A percentile compares a stretch with the other conserved stretches of the same genome.
phyloP scores from a whole-genome alignment of 2,113 vertebrate genomes.

The Upupa epops region DNA sequence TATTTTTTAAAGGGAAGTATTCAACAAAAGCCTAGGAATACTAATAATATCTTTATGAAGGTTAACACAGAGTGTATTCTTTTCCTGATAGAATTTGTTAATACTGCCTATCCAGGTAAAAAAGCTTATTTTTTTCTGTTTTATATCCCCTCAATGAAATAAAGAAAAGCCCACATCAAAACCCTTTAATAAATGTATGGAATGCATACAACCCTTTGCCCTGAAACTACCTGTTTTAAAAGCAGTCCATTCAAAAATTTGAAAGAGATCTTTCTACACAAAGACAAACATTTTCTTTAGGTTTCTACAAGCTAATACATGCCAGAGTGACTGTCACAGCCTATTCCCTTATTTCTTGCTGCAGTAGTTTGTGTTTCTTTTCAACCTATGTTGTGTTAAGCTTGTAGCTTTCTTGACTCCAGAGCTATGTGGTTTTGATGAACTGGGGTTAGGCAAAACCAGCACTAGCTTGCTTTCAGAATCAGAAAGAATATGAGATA shows the following conservation, averaged over 20 bases:
- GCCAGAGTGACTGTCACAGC: conserved; percentile 17
- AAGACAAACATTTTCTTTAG: background rate
- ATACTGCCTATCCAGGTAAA: background rate
- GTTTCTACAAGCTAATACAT: background rate
- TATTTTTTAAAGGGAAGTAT: background rate
- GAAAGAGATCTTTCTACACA: background rate
- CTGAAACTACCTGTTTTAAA: background rate
- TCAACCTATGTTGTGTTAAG: background rate
- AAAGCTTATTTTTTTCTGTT: background rate
- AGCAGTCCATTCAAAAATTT: background rate
- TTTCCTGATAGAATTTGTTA: background rate
- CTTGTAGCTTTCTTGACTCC: conserved; percentile 9
- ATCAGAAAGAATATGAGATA: conserved; percentile 42
- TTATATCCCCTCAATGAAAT: background rate
- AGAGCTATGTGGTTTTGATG: conserved; percentile 18
- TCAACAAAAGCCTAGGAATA: background rate
- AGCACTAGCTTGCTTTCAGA: conserved; percentile 31
- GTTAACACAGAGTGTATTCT: background rate
- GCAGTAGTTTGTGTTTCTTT: background rate
- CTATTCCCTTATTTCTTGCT: background rate
- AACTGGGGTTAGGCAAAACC: conserved; percentile 39
- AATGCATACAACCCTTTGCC: background rate
- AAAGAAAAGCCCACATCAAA: background rate
- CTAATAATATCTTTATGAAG: background rate
- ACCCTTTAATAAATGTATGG: background rate